Evolutionary conservation across 1,140 invertebrate genomes (phyloP).

Genomic region (Rhopalosiphum padi): DNA sequence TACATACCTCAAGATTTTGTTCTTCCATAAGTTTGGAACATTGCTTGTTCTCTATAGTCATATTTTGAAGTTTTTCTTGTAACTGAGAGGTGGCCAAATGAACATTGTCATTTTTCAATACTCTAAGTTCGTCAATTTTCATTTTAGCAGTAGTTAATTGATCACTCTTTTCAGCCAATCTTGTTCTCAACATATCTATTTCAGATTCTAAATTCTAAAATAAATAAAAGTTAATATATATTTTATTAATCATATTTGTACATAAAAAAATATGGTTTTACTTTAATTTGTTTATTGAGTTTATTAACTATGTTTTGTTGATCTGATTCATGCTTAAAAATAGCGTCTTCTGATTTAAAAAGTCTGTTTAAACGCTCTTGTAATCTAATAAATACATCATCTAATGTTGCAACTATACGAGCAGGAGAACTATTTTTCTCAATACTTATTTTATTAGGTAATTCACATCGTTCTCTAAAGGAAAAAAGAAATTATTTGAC

Average conservation of each 20-base stretch:
- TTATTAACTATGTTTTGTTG: neutral
- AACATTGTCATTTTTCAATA: slow-evolving; percentile 45
- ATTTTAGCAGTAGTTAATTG: slow-evolving; percentile 46
- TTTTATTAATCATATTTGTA: neutral
- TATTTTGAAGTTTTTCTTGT: slow-evolving; percentile 43
- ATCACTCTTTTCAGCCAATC: slow-evolving; percentile 48
- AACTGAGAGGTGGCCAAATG: slow-evolving; percentile 2
- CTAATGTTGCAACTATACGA: slow-evolving; percentile 49
- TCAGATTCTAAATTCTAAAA: slow-evolving; percentile 38
- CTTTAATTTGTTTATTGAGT: slow-evolving; percentile 45
- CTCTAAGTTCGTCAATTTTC: slow-evolving; percentile 49
- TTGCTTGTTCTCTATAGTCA: slow-evolving; percentile 7
- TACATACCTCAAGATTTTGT: slow-evolving; percentile 38
- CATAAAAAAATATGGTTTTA: neutral
- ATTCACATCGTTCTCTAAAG: slow-evolving; percentile 40
- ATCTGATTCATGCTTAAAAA: slow-evolving; percentile 54
- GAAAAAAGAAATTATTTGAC: neutral
- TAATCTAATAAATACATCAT: slow-evolving; percentile 51
- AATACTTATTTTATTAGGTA: slow-evolving; percentile 39
- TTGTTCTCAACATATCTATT: slow-evolving; percentile 30
- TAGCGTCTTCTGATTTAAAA: slow-evolving; percentile 53
- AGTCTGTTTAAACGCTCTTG: slow-evolving; percentile 54
- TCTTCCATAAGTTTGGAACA: slow-evolving; percentile 18
- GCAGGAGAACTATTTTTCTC: slow-evolving; percentile 53
- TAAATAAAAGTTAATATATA: neutral